Base-by-base conservation (phyloP, 2,888 invertebrate species). In the Drosophila mimica region DNA sequence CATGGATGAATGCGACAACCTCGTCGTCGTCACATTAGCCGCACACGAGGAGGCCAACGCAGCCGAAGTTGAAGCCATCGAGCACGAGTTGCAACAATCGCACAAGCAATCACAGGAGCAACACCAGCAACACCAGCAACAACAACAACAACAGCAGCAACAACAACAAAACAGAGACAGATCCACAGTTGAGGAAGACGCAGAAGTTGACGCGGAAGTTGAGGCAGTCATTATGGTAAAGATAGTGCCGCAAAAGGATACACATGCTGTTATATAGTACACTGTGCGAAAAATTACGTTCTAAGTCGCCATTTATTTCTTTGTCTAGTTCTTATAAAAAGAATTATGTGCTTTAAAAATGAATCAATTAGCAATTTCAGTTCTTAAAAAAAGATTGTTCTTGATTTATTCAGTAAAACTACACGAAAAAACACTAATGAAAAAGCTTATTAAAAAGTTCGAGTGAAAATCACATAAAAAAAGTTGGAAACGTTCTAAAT, bases 1-100 rank as follows among this genome's bases (percentile, higher is more conserved):
- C 89, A 93, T 93, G 93, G 93, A 93, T 93, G 93, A 93, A 92
- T 93, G 93, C 91, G 93, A 93, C 90, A 93, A 93, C 90, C 92
- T 92, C 89, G 90, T 92, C 89, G 92, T 92, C 88, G 92, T 92
- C 88, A 91, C 91, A 88, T 81, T 92, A 91, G 92, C 91, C 89
- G 89, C 86, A 88, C 91, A 92, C 92, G 88, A 91, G 88, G 91
- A 53, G 38, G 30, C 54, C 51, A 53, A 48, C 31, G 54, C 31
- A 51, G 38, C 48, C 58, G 60, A 64, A 36, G 48, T 20, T 30
- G 76, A 67, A 71, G 73, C 56, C 81, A 63, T 43, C 75, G 79
- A 75, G 38, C 43, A 73, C 76, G 80, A 75, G 43, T 43, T 67
- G 56, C 64, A 65, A 30, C 57, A 31, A 76, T 74, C 67, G 74